Evolutionary conservation across 2,113 vertebrate species (phyloP), one percentile per base, ranked within the genome.

Genomic region (Nothoprocta perdicaria): DNA sequence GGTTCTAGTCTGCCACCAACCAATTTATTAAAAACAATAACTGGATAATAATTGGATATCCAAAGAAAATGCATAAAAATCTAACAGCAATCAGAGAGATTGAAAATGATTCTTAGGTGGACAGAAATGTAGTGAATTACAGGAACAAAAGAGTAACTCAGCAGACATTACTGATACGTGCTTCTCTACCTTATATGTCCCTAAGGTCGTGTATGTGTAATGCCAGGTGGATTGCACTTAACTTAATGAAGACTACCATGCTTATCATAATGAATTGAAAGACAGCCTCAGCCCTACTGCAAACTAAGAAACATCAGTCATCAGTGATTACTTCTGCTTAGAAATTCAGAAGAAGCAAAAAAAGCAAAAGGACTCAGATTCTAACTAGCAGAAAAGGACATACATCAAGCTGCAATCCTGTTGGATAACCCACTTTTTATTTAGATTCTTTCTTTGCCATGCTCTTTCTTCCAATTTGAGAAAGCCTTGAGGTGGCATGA

Each of bases 321-420:
- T n/a, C 80, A 22, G 12, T 10, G 27, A 10, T 66, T 58, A 33
- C 0, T 1, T 85, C 13, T 69, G 9, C 43, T 43, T 68, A 50
- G 53, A 89, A 84, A 55, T 76, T 80, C 43, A 69, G 33, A 78
- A 45, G 23, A 15, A 74, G 38, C 5, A 55, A 41, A 60, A 67
- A 46, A 12, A 38, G 60, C 33, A 75, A 9, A 1, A 27, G 35
- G 19, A 80, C 10, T 62, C 31, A 66, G 19, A 66, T 71, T 69
- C n/a, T 55, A 62, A 63, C 10, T 15, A 45, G 27, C 11, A 84
- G 57, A 46, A 66, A 50, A 43, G 69, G 29, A 48, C 10, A 41
- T 75, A 72, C 10, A 4, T 71, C 22, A 0, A 2, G 2, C 21
- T 75, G 50, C 6, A 18, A 8, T 1, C 43, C 38, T 63, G 2